Base-by-base conservation (phyloP, 2,888 invertebrate genomes). In the Thera britannica region DNA sequence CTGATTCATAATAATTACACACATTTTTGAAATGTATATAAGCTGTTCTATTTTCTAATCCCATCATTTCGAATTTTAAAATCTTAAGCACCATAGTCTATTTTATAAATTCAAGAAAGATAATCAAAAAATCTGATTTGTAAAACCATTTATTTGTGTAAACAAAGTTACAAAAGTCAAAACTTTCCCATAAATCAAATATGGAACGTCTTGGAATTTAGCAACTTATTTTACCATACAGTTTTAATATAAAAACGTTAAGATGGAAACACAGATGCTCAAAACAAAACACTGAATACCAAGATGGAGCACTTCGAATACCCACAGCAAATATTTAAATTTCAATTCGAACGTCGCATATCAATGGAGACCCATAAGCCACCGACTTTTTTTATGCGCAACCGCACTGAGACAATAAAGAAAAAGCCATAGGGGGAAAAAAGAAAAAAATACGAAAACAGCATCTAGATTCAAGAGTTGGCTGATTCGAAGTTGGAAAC, bases 291-390 rank as follows among this genome's bases (percentile, higher is more conserved):
- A 85, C 71, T 69, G 74, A 75, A 74, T 74, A 67, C 72, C 86
- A 80, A 85, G 87, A 90, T 89, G 90, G 85, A 88, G 85, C 85
- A 86, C 88, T 86, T 89, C 87, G 88, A 87, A 88, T 88, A 89
- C 86, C 83, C 79, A 84, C 86, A 83, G 91, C 90, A 93, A 92
- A 93, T 93, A 93, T 93, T 93, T 93, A 93, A 93, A 93, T 93
- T 93, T 93, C 92, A 91, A 92, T 92, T 89, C 92, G 91, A 92
- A 90, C 88, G 89, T 90, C 90, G 92, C 92, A 93, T 93, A 93
- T 93, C 93, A 93, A 93, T 93, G 93, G 92, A 90, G 91, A 90
- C 88, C 92, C 93, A 93, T 93, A 93, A 93, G 93, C 93, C 93
- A 93, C 93, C 90, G 90, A 82, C 83, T 88, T 85, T 90, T 89